These are phyloP conservation scores for Aleiodes leptofemur DNA, from an alignment of 2,888 invertebrate genomes.

Conservation along the genomic window DNA sequence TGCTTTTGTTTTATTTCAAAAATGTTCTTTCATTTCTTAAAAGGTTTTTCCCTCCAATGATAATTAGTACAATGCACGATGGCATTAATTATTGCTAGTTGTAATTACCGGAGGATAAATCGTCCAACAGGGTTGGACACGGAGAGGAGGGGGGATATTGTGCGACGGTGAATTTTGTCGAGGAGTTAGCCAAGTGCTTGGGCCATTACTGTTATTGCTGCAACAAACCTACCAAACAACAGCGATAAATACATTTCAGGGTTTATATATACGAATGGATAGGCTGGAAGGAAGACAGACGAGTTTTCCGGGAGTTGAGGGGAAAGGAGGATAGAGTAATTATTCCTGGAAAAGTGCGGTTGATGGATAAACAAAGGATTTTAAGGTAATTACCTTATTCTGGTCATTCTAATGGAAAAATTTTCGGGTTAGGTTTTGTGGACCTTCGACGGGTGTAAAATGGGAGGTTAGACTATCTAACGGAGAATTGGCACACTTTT, in stretches of 20 bases:
- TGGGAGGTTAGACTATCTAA: too few relatives aligned
- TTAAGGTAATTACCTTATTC: conserved; percentile 10
- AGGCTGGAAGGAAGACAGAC: conserved; percentile 22
- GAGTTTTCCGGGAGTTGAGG: neutral
- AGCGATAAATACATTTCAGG: conserved; percentile 69
- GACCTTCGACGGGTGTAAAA: too few relatives aligned
- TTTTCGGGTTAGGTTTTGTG: neutral
- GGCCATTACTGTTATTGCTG: conserved; percentile 75
- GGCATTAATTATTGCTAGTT: conserved; percentile 74
- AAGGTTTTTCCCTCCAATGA: conserved; percentile 71
- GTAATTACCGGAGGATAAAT: conserved; percentile 75
- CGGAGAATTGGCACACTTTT: too few relatives aligned
- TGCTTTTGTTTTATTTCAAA: conserved; percentile 72
- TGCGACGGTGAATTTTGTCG: conserved; percentile 33
- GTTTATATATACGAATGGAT: conserved; percentile 53
- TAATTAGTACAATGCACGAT: conserved; percentile 75
- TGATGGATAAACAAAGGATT: conserved; percentile 20
- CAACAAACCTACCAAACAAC: conserved; percentile 73
- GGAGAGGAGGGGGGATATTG: conserved; percentile 46
- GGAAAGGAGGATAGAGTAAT: conserved; percentile 65
- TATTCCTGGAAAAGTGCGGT: conserved; percentile 60
- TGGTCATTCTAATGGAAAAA: conserved; percentile 13
- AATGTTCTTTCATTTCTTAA: conserved; percentile 76
- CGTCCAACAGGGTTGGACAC: conserved; percentile 58
- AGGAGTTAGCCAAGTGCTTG: conserved; percentile 48